Conservation (phyloP, 2,797 vertebrate species). For the Brachymystax lenok region DNA sequence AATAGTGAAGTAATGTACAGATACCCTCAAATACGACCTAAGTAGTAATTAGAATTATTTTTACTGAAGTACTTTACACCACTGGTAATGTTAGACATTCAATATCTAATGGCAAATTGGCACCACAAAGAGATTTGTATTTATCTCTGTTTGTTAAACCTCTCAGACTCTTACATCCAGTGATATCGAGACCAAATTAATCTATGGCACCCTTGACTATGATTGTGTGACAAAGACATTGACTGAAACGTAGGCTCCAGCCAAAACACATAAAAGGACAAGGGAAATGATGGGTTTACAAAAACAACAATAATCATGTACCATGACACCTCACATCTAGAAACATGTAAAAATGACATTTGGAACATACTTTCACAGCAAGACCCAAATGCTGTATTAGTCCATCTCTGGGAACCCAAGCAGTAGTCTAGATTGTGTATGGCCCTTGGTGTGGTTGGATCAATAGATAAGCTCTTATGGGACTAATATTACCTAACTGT, state of each 20-base stretch:
- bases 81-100: not conserved
- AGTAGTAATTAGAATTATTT: too few species aligned
- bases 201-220: not conserved
- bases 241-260: not conserved
- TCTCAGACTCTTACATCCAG: not conserved
- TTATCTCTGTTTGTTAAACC: not conserved
- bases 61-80: too few species aligned
- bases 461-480: slow-evolving; percentile 64
- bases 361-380: not conserved
- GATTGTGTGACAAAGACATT: not conserved
- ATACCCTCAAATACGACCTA: too few species aligned
- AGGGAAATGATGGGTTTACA: not conserved
- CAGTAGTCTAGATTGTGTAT: slow-evolving; percentile 28
- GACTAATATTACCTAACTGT: slow-evolving; percentile 62
- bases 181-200: too few species aligned
- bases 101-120: not conserved
- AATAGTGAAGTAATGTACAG: too few species aligned
- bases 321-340: not conserved
- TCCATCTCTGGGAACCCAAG: not conserved
- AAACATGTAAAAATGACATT: not conserved
- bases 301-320: not conserved
- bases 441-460: slow-evolving; percentile 52
- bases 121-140: not conserved
- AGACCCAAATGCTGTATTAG: not conserved
- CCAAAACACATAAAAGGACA: too few species aligned